phyloP scores from a whole-genome alignment of 92 coral and sea anemone genomes.

The Phenganax subtilis region DNA sequence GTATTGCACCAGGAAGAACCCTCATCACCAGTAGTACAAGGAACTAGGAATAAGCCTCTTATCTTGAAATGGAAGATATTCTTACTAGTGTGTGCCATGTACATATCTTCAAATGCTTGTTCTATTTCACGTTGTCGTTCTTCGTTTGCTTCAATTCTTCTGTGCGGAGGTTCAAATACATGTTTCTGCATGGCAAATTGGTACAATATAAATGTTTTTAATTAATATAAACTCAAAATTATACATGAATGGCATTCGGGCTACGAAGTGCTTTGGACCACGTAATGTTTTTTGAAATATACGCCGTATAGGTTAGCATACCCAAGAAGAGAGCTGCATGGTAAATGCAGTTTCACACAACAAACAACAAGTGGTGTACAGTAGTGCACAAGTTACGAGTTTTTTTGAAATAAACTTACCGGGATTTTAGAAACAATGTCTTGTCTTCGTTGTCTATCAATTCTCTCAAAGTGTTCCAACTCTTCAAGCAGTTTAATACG shows the following conservation, averaged over 20 bases:
- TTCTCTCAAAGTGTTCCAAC: conserved; percentile 67
- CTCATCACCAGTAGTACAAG: background rate
- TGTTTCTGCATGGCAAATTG: conserved; percentile 53
- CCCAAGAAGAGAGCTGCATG: too few species aligned
- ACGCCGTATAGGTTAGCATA: too few species aligned
- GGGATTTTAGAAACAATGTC: conserved; percentile 92
- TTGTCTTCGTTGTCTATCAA: conserved; percentile 85
- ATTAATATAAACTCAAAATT: too few species aligned
- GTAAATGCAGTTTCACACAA: too few species aligned
- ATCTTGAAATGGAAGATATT: background rate
- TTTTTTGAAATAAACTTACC: conserved; percentile 45
- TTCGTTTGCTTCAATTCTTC: conserved; percentile 88
- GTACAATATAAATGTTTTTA: background rate
- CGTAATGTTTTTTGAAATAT: too few species aligned
- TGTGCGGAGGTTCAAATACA: conserved; percentile 94
- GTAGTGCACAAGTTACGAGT: too few species aligned
- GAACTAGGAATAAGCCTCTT: background rate
- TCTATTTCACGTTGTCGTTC: conserved; percentile 88
- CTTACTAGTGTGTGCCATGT: conserved; percentile 94
- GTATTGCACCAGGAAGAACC: too few species aligned
- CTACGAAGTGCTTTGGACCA: too few species aligned
- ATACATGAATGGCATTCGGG: too few species aligned
- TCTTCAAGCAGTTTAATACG: conserved; percentile 72
- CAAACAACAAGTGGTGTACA: too few species aligned
- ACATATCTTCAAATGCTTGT: conserved; percentile 97